Base-by-base conservation (phyloP, 2,113 vertebrate genomes). In the Thalassarche chlororhynchos region DNA sequence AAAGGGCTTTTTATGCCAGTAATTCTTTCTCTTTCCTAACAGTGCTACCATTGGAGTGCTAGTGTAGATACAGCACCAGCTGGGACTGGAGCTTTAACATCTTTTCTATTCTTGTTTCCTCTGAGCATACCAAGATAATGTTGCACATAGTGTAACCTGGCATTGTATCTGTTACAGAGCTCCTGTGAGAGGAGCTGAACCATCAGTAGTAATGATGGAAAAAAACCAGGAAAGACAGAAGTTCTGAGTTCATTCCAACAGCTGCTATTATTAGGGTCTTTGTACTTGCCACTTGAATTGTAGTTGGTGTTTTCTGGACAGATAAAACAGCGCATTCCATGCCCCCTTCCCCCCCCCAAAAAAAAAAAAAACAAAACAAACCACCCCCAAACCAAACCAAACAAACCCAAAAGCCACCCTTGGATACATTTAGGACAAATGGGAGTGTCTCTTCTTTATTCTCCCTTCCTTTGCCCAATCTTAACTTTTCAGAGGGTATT, bases 321-420 rank as follows among this genome's bases (percentile, higher is more conserved):
- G n/a, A 38, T 8, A 36, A 84, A 87, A 58, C 38, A 69, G 8
- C 54, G 3, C 7, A 21, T 81, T 87, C 9, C 6, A 0, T 42
- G 28, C 31, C 8, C 4, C 4, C 5, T 4, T 1, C 3, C 17
- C 7, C 11, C 9, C 9, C 11, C 4, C 2, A 2, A 6, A 7
- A 51, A 49, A 76, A 25, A 10, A 42, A 54, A 68, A 36, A 54
- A 17, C 6, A 46, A 89, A 78, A 19, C 17, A 18, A 72, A 46
- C 32, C 24, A 24, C 38, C 29, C 12, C 5, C 14, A 31, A 47
- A 16, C 10, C 10, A 31, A 61, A 24, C 4, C 5, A 17, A 38
- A 40, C 23, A 42, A 65, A 17, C 6, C 42, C 38, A 4, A 77
- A 82, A 70, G 2, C 10, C 14, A 66, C 8, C 4, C 6, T 57